These are phyloP conservation scores for Dendroctonus ponderosae DNA, from an alignment of 1,140 invertebrate species.

Conservation along the genomic window DNA sequence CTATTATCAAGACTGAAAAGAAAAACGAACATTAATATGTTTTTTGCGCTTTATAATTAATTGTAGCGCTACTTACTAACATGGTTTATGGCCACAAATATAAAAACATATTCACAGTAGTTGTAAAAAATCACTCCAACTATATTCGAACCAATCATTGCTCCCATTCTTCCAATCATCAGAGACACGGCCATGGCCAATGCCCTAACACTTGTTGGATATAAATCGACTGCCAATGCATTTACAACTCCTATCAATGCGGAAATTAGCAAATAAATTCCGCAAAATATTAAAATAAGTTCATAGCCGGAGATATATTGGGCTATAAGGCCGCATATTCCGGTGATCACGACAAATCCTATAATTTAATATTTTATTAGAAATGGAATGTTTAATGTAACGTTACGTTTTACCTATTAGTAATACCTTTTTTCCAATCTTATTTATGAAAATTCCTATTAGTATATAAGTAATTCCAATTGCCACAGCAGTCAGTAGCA, in stretches of 20 bases:
- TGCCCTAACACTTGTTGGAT: conserved; percentile 51
- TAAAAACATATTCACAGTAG: conserved; percentile 54
- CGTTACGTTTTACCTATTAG: conserved; percentile 32
- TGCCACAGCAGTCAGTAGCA: conserved; percentile 52
- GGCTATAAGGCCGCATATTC: conserved; percentile 36
- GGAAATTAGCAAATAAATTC: conserved; percentile 43
- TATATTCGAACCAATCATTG: conserved; percentile 54
- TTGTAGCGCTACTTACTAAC: conserved; percentile 46
- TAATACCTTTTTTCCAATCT: conserved; percentile 51
- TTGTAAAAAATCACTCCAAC: conserved; percentile 53
- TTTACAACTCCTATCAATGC: conserved; percentile 46
- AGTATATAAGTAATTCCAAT: conserved; percentile 54
- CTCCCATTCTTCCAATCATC: conserved; percentile 57
- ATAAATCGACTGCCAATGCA: conserved; percentile 47
- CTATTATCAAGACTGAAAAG: conserved; percentile 29
- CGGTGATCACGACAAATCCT: conserved; percentile 25
- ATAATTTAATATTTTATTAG: conserved; percentile 15
- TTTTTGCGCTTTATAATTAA: not conserved
- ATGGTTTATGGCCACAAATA: conserved; percentile 51
- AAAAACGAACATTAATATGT: conserved; percentile 2
- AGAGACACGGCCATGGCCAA: conserved; percentile 59
- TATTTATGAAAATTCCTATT: conserved; percentile 55
- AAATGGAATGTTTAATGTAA: not conserved
- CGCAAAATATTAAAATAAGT: conserved; percentile 40
- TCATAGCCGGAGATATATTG: conserved; percentile 37